These are phyloP conservation scores for Napeogenes inachia DNA, from an alignment of 2,888 invertebrate genomes.

Conservation along the genomic window DNA sequence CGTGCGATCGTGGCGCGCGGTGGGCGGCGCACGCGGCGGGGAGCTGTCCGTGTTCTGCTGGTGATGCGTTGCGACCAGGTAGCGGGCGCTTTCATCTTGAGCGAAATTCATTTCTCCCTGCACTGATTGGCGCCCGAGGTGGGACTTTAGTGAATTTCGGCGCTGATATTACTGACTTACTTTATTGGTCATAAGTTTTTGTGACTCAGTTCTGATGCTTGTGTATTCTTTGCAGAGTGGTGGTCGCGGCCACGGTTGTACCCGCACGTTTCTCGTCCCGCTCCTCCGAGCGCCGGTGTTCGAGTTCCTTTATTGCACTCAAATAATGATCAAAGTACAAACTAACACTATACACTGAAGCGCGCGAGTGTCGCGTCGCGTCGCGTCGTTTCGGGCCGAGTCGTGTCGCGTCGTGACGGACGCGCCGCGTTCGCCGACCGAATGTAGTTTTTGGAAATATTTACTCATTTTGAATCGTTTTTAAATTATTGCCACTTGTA, in stretches of 20 bases:
- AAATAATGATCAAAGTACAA: conserved; percentile 53
- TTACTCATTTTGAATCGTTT: conserved; percentile 50
- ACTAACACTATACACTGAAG: conserved; percentile 36
- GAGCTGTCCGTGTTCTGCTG: conserved; percentile 89
- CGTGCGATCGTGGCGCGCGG: conserved; percentile 85
- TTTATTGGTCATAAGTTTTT: too few species aligned
- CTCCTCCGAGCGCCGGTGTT: conserved; percentile 33
- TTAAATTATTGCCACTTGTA: conserved; percentile 31
- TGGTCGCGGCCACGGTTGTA: conserved; percentile 17
- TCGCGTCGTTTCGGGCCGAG: too few species aligned
- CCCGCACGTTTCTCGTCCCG: conserved; percentile 21
- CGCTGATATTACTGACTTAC: too few species aligned
- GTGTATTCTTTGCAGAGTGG: conserved; percentile 9
- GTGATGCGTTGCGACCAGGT: conserved; percentile 70
- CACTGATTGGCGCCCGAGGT: too few species aligned
- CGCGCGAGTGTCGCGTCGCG: conserved; percentile 22
- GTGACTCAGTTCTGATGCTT: too few species aligned
- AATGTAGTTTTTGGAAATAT: conserved; percentile 55
- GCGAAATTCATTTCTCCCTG: too few species aligned
- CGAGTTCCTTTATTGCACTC: conserved; percentile 42
- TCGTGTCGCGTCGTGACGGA: too few species aligned
- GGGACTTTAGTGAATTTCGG: too few species aligned
- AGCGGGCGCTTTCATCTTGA: conserved; percentile 7
- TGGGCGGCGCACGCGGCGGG: conserved; percentile 80
- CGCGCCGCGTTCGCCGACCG: conserved; percentile 32